phyloP scores from a whole-genome alignment of 2,113 vertebrate species.

The Brachyhypopomus gauderio region DNA sequence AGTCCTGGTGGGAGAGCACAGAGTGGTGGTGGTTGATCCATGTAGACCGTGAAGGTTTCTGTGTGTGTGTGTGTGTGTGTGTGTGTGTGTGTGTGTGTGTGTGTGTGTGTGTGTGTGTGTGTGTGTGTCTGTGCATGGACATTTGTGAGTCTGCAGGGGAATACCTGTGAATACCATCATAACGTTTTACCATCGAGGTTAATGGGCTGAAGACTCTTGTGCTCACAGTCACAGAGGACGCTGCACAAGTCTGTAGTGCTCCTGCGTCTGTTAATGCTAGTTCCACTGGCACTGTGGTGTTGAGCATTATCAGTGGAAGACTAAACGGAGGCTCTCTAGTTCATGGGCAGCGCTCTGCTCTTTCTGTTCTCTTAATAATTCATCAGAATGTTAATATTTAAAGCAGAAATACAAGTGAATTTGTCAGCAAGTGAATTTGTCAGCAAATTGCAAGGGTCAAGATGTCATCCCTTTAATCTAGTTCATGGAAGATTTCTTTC shows the following conservation, averaged over 20 bases:
- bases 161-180: neutral
- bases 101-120: too few species aligned
- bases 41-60: neutral
- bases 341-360: conserved; percentile 48
- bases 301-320: conserved; percentile 3
- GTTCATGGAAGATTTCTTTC: conserved; percentile 38
- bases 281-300: neutral
- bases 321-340: conserved; percentile 47
- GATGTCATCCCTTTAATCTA: conserved; percentile 26
- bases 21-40: conserved; percentile 14
- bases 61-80: too few species aligned
- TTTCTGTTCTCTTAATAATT: conserved; percentile 63
- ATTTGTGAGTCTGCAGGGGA: conserved; percentile 12
- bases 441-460: conserved; percentile 57
- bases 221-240: neutral
- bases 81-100: conserved; percentile 16
- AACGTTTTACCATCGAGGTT: neutral
- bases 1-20: conserved; percentile 38
- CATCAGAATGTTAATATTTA: conserved; percentile 63
- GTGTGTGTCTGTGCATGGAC: too few species aligned
- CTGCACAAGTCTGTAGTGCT: neutral
- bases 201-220: conserved; percentile 12
- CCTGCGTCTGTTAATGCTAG: neutral
- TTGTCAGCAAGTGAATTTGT: conserved; percentile 54
- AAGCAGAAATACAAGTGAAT: conserved; percentile 59